Conservation (phyloP, 2,888 invertebrate species). For the Aleiodes leptofemur region DNA sequence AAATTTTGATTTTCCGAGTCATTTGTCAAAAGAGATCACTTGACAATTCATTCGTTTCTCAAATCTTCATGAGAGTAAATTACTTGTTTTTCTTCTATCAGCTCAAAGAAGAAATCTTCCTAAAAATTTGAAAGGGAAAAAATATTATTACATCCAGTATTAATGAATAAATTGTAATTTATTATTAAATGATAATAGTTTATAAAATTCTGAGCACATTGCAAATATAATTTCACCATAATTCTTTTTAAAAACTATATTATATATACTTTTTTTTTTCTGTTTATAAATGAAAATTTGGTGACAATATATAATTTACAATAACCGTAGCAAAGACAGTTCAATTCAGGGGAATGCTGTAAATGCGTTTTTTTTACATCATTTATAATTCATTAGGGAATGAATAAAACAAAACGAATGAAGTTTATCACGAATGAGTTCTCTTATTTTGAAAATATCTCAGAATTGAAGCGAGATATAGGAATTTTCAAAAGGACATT, state of each 20-base stretch:
- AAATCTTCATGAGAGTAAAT: conserved; percentile 49
- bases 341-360: conserved; percentile 44
- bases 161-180: conserved; percentile 73
- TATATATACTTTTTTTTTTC: no score
- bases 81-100: conserved; percentile 50
- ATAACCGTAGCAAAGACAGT: conserved; percentile 22
- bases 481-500: conserved; percentile 11
- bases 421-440: no score
- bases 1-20: no score
- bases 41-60: no score
- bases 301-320: conserved; percentile 23
- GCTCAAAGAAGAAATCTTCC: background rate
- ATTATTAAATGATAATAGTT: conserved; percentile 62
- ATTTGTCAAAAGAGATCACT: no score
- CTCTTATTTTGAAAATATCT: no score
- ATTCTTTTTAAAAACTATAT: conserved; percentile 49
- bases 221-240: conserved; percentile 46
- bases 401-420: no score
- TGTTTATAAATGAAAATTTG: conserved; percentile 24
- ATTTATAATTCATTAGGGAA: no score
- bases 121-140: background rate
- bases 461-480: conserved; percentile 42
- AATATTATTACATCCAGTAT: conserved; percentile 71
- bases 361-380: background rate
- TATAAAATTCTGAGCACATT: background rate